Conservation (phyloP, 1,140 invertebrate species). For the Dendroctonus valens region DNA sequence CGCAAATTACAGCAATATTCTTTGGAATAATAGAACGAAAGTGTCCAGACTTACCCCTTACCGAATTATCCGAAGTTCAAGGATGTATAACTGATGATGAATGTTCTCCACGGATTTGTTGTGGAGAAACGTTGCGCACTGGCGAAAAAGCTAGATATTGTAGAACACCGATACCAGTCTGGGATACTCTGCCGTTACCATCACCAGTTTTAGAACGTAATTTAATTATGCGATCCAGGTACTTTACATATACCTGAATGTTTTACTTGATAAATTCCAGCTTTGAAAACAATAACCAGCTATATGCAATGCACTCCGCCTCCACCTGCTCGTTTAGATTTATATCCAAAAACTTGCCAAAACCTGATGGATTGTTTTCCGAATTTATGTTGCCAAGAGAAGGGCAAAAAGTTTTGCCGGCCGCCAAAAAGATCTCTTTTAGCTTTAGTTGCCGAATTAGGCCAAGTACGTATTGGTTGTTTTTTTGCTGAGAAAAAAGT, state of each 20-base stretch:
- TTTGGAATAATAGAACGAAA: conserved; percentile 63
- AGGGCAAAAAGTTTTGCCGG: conserved; percentile 63
- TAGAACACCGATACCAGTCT: conserved; percentile 61
- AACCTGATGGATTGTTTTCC: conserved; percentile 70
- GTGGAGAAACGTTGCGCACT: conserved; percentile 55
- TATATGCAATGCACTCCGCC: conserved; percentile 71
- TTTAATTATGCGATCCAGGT: conserved; percentile 19
- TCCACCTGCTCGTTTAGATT: conserved; percentile 61
- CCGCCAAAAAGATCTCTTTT: conserved; percentile 67
- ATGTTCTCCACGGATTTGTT: conserved; percentile 68
- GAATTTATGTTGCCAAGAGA: conserved; percentile 71
- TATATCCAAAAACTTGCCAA: conserved; percentile 65
- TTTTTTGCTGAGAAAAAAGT: conserved; percentile 7
- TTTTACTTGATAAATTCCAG: conserved; percentile 47
- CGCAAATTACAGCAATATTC: conserved; percentile 54
- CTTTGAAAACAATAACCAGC: conserved; percentile 58
- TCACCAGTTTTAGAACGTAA: conserved; percentile 53
- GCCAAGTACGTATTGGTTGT: conserved; percentile 37
- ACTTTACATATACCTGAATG: not conserved
- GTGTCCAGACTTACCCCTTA: conserved; percentile 62
- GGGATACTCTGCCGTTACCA: conserved; percentile 59
- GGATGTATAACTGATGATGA: conserved; percentile 64
- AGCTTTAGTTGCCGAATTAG: conserved; percentile 58
- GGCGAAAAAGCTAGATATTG: conserved; percentile 61
- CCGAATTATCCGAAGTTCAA: conserved; percentile 64